These are phyloP conservation scores for Oxystoma pomonae DNA, from an alignment of 2,888 invertebrate species.

Conservation along the genomic window DNA sequence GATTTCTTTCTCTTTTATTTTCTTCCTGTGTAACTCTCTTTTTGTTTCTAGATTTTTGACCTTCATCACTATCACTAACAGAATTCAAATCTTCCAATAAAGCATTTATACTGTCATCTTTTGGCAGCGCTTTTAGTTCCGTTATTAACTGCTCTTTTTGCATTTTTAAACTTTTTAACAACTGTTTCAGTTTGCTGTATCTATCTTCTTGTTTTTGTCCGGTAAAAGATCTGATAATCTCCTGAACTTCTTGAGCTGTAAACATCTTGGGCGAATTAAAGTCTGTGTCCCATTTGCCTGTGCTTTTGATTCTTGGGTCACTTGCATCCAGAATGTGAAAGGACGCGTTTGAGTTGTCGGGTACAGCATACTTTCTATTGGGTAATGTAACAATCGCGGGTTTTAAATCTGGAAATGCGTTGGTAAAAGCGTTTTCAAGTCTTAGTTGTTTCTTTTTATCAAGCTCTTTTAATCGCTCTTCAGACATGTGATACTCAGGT, in stretches of 20 bases:
- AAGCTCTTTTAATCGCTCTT: conserved; percentile 46
- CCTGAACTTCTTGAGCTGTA: conserved; percentile 33
- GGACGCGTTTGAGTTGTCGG: conserved; percentile 11
- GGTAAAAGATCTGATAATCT: conserved; percentile 31
- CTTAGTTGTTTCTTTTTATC: conserved; percentile 48
- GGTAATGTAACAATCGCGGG: conserved; percentile 39
- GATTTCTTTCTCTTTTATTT: conserved; percentile 10
- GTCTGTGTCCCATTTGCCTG: conserved; percentile 31
- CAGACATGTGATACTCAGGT: conserved; percentile 46
- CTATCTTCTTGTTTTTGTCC: conserved; percentile 29
- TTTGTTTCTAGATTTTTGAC: conserved; percentile 15
- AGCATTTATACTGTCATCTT: conserved; percentile 34
- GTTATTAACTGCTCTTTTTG: conserved; percentile 43
- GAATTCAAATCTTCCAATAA: conserved; percentile 31
- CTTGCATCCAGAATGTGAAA: conserved; percentile 21
- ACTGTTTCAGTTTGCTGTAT: conserved; percentile 37
- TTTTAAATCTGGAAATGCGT: conserved; percentile 37
- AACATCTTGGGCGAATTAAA: conserved; percentile 28
- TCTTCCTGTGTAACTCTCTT: conserved; percentile 17
- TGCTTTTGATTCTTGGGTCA: conserved; percentile 16
- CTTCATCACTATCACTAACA: conserved; percentile 22
- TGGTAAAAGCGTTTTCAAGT: conserved; percentile 53
- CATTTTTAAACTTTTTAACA: conserved; percentile 41
- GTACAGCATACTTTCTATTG: conserved; percentile 26
- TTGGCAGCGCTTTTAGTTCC: conserved; percentile 39